A percentile compares a stretch with the other conserved stretches of the same genome.
Evolutionary conservation across 2,888 invertebrate species (phyloP).

Genomic region (Dynastes tityus): DNA sequence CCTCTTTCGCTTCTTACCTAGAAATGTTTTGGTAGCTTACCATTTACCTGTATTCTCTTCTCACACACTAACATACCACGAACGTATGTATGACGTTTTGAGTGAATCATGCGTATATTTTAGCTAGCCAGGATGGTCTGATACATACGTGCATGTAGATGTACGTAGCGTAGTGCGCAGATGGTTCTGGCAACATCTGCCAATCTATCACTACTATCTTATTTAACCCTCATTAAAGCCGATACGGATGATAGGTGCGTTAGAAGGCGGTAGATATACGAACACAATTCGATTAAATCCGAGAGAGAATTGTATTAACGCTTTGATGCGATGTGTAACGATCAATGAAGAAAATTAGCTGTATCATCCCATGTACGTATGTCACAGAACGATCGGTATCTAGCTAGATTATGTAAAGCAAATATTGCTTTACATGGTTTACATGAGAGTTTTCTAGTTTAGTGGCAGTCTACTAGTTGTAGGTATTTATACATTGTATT

Average conservation of each 20-base stretch:
- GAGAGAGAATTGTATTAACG: slow-evolving; percentile 23
- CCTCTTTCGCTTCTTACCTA: slow-evolving; percentile 12
- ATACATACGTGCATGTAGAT: slow-evolving; percentile 18
- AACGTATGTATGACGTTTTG: background rate
- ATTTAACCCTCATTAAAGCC: slow-evolving; percentile 47
- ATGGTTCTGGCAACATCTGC: slow-evolving; percentile 48
- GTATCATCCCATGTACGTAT: slow-evolving; percentile 31
- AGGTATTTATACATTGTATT: no score
- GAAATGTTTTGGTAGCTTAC: background rate
- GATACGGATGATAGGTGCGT: slow-evolving; percentile 31
- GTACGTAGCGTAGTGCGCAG: slow-evolving; percentile 38
- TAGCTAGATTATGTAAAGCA: background rate
- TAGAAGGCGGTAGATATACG: slow-evolving; percentile 21
- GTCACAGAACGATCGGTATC: background rate
- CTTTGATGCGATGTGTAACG: slow-evolving; percentile 3
- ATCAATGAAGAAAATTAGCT: slow-evolving; percentile 33
- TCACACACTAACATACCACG: no score
- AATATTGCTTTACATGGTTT: no score
- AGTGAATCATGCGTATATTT: slow-evolving; percentile 25
- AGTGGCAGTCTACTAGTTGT: no score
- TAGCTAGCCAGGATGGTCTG: slow-evolving; percentile 2
- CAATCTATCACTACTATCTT: slow-evolving; percentile 43
- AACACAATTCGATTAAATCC: slow-evolving; percentile 32
- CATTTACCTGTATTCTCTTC: slow-evolving; percentile 35
- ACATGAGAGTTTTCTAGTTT: no score